Base-by-base conservation (phyloP, 2,888 invertebrate species). In the Latheticus oryzae region DNA sequence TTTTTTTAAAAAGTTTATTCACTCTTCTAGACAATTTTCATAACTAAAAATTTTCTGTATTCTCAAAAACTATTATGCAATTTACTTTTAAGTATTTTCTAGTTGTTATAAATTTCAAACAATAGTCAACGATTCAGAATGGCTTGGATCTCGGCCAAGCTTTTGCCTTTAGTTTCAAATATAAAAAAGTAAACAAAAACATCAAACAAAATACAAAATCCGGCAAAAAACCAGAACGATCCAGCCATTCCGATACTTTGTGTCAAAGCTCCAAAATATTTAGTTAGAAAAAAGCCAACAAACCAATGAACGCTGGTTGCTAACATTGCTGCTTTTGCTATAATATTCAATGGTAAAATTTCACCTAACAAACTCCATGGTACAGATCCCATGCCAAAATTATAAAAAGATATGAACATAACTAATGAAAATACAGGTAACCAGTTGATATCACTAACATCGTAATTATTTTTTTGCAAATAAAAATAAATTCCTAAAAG, bases 101-200 rank as follows among this genome's bases (percentile, higher is more conserved):
- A n/a, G n/a, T n/a, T n/a, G n/a, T n/a, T n/a, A n/a, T n/a, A n/a
- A n/a, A n/a, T n/a, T n/a, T n/a, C 37, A 5, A 3, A 11, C 5
- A 28, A 23, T n/a, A 8, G 5, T 40, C 35, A 53, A 5, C 11
- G 5, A 21, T 28, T 57, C 19, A 70, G 59, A 52, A 69, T 66
- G 4, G 38, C 83, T 77, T 91, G 90, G 59, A 95, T 95, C 78
- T 95, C 87, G 70, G 89, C 87, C 66, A 95, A 83, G 68, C 89
- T 89, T 79, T 91, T 89, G 9, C 94, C 95, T 78, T 93, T 95
- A 0, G 95, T 95, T 80, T 95, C 72, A 19, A 69, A 69, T 35
- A 71, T 61, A n/a, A 67, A 60, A 50, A 66, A 64, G 19, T 64
- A 53, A 32, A 68, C 62, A 59, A 70, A 72, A 30, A 68, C 28